A percentile compares a stretch with the other conserved stretches of the same genome.
Conservation (phyloP, 1,140 invertebrate genomes). For the Spodoptera litura region DNA sequence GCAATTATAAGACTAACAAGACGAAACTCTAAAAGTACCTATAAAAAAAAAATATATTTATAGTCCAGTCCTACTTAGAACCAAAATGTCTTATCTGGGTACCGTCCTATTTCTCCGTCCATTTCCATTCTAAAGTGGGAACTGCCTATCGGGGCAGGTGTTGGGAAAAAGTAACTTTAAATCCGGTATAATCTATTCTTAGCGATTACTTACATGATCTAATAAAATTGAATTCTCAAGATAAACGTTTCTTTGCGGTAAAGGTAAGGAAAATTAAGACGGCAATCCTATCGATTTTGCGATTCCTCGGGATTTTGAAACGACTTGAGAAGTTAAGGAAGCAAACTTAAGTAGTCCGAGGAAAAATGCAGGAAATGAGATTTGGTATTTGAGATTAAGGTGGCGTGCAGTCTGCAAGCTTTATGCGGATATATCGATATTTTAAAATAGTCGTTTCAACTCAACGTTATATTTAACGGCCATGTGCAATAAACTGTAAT, state of each 20-base stretch:
- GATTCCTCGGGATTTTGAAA: constrained; percentile 16
- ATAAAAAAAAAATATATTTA: no score
- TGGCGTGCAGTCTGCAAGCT: no score
- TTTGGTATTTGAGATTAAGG: no score
- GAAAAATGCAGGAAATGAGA: no score
- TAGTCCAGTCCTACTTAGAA: no score
- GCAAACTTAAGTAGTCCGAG: constrained; percentile 3
- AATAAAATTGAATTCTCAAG: constrained; percentile 26
- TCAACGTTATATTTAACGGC: no score
- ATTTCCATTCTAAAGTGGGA: not conserved
- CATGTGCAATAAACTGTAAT: no score
- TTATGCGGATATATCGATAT: no score
- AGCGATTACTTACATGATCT: constrained; percentile 29
- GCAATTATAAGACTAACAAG: no score
- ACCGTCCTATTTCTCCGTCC: not conserved
- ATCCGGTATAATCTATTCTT: not conserved
- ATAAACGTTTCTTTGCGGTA: constrained; percentile 12
- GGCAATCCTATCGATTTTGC: constrained; percentile 21
- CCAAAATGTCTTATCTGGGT: not conserved
- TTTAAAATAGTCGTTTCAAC: no score
- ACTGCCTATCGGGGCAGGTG: not conserved
- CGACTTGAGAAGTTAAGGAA: constrained; percentile 14
- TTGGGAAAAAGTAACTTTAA: not conserved
- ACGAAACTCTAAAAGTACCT: no score
- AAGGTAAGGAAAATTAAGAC: constrained; percentile 20